Percentiles rank a stretch among this genome's conserved stretches.
These are phyloP conservation scores for Enteromius paludinosus DNA, from an alignment of 2,797 vertebrate genomes.

Conservation along the genomic window DNA sequence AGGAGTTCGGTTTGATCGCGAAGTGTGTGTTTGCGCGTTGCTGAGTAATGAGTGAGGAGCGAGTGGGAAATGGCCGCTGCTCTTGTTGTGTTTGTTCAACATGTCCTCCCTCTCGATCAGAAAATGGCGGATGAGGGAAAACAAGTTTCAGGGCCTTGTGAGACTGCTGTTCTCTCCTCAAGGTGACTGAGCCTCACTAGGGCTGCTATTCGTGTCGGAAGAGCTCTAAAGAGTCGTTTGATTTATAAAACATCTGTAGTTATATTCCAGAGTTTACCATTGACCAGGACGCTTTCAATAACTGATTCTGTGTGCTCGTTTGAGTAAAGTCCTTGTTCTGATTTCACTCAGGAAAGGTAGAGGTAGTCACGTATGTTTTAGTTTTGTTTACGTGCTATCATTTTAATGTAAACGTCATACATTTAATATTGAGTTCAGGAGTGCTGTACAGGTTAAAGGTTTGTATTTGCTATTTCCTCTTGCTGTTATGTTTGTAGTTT, in stretches of 20 bases:
- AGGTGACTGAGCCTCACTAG: slow-evolving; percentile 41
- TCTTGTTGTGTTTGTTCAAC: slow-evolving; percentile 96
- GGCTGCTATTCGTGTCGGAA: neutral
- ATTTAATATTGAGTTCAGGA: neutral
- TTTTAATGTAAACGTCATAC: neutral
- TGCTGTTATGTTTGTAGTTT: neutral
- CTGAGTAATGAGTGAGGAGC: slow-evolving; percentile 45
- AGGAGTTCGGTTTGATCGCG: neutral
- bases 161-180: slow-evolving; percentile 34
- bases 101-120: slow-evolving; percentile 92
- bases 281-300: neutral
- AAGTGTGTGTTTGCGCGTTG: neutral
- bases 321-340: neutral
- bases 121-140: slow-evolving; percentile 94
- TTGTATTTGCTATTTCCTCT: neutral
- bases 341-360: neutral
- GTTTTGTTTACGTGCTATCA: neutral
- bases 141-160: slow-evolving; percentile 63
- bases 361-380: neutral
- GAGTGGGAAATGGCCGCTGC: slow-evolving; percentile 94
- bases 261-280: neutral
- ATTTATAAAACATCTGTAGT: neutral
- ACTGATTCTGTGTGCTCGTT: too few species aligned
- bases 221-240: too few species aligned
- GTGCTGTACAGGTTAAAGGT: neutral